Percentiles rank a stretch among this genome's conserved stretches.
Conservation (phyloP, 2,888 invertebrate species). For the Eristalis intricaria region DNA sequence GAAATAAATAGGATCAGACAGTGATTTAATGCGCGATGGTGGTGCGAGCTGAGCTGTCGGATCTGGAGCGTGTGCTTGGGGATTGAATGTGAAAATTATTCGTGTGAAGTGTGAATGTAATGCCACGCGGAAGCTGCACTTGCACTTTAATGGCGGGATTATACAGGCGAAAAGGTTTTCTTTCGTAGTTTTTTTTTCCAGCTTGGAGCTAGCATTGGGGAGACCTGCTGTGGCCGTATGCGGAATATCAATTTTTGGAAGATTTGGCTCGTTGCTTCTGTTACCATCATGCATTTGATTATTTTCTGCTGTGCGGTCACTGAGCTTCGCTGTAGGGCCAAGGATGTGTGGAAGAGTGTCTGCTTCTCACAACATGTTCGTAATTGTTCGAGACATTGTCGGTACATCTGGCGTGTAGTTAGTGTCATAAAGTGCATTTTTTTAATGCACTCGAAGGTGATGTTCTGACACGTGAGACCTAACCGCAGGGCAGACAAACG, state of each 20-base stretch:
- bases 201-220: neutral
- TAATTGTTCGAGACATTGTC: neutral
- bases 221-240: neutral
- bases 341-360: neutral
- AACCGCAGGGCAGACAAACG: too few relatives aligned
- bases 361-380: neutral
- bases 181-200: neutral
- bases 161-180: neutral
- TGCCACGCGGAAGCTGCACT: neutral
- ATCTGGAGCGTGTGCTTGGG: conserved; percentile 51
- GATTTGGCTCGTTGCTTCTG: neutral
- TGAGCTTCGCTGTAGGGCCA: neutral
- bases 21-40: conserved; percentile 67
- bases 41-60: conserved; percentile 47
- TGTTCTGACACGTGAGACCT: too few relatives aligned
- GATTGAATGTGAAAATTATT: conserved; percentile 58
- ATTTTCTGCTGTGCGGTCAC: neutral
- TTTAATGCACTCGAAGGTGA: neutral
- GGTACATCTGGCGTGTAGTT: neutral
- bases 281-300: neutral
- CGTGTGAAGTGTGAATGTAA: conserved; percentile 27
- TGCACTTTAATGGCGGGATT: conserved; percentile 1
- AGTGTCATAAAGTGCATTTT: neutral
- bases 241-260: neutral
- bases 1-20: conserved; percentile 71